Conservation (phyloP, 2,113 vertebrate species). For the Grammomys surdaster region DNA sequence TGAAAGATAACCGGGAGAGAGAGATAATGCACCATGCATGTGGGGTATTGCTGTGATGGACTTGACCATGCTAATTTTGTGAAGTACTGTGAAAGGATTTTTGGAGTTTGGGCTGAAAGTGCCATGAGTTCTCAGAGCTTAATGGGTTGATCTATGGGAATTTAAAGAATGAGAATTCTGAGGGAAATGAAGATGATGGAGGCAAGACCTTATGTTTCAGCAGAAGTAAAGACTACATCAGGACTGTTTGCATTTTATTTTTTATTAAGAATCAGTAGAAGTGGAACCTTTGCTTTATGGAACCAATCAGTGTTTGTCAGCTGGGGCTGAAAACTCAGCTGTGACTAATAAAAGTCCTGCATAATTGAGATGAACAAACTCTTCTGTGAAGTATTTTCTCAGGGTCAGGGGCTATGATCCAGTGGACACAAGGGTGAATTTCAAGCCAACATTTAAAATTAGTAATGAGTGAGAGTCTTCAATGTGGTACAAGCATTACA, state of each 20-base stretch:
- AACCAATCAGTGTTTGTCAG: neutral
- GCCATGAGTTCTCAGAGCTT: neutral
- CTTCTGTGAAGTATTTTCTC: neutral
- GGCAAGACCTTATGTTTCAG: neutral
- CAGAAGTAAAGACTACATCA: neutral
- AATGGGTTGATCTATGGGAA: neutral
- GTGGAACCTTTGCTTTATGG: neutral
- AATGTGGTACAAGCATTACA: neutral
- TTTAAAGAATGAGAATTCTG: neutral
- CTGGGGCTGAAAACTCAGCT: neutral
- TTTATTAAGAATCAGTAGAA: neutral
- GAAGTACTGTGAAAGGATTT: neutral
- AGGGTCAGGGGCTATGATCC: neutral
- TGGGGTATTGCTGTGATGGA: neutral
- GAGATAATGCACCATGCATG: neutral
- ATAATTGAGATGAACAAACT: neutral
- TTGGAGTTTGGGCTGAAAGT: neutral
- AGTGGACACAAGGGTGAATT: neutral
- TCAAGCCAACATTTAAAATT: neutral
- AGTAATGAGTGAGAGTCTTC: neutral
- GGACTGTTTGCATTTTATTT: neutral
- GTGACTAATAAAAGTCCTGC: neutral
- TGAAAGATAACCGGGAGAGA: neutral
- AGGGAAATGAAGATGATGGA: neutral
- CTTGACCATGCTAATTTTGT: neutral